Evolutionary conservation across 2,888 invertebrate species (phyloP).

Genomic region (Notocelia uddmanniana): DNA sequence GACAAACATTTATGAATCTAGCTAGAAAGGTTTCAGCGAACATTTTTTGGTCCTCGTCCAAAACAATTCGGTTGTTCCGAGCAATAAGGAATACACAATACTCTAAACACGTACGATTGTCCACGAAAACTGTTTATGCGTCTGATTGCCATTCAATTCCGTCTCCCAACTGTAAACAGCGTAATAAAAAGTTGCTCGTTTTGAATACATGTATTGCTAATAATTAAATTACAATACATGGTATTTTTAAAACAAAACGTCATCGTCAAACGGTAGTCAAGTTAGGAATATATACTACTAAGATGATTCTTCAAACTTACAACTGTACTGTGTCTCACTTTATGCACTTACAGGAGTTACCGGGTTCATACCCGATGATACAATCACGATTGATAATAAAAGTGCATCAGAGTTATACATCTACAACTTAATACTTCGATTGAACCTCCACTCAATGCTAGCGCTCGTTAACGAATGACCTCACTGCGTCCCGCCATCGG

Average conservation of each 20-base stretch:
- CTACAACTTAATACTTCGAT: too few relatives aligned
- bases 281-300: too few relatives aligned
- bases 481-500: too few relatives aligned
- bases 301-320: too few relatives aligned
- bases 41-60: conserved; percentile 21
- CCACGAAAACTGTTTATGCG: conserved; percentile 31
- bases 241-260: neutral
- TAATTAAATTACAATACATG: neutral
- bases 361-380: too few relatives aligned
- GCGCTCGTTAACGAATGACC: too few relatives aligned
- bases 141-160: conserved; percentile 30
- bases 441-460: too few relatives aligned
- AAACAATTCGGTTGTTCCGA: neutral
- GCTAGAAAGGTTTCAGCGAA: neutral
- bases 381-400: too few relatives aligned
- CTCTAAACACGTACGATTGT: conserved; percentile 36
- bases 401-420: too few relatives aligned
- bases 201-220: conserved; percentile 23
- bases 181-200: conserved; percentile 25
- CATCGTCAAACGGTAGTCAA: too few relatives aligned
- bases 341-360: too few relatives aligned
- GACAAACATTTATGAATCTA: neutral
- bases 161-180: conserved; percentile 31
- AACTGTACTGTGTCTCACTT: too few relatives aligned
- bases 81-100: conserved; percentile 18